Conservation (phyloP, 2,888 invertebrate genomes). For the Tiphia femorata region DNA sequence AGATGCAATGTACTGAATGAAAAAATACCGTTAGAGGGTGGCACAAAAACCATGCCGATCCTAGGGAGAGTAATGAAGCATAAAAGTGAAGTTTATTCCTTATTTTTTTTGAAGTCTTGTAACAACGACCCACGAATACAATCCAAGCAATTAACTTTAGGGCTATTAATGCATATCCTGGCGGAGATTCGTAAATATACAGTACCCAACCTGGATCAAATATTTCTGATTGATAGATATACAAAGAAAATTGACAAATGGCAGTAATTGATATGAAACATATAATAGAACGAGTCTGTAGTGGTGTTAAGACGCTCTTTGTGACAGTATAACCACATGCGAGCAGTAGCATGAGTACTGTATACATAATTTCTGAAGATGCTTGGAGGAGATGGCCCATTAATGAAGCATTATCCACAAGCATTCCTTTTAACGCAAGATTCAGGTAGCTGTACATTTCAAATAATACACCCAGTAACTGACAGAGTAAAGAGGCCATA, state of each 20-base stretch:
- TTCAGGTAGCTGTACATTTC: conserved; percentile 80
- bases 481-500: conserved; percentile 78
- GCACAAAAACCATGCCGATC: conserved; percentile 61
- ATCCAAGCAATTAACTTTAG: conserved; percentile 85
- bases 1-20: background rate
- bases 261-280: conserved; percentile 84
- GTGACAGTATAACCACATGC: conserved; percentile 94
- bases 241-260: conserved; percentile 80
- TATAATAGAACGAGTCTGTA: conserved; percentile 82
- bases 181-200: conserved; percentile 91
- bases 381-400: conserved; percentile 81
- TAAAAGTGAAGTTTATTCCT: conserved; percentile 56
- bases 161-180: conserved; percentile 85
- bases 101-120: conserved; percentile 60
- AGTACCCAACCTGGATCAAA: conserved; percentile 93
- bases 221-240: conserved; percentile 85
- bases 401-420: conserved; percentile 68
- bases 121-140: conserved; percentile 75
- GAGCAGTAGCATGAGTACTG: conserved; percentile 83
- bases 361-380: conserved; percentile 80
- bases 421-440: conserved; percentile 82
- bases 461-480: conserved; percentile 79
- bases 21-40: conserved; percentile 58
- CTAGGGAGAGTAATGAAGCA: conserved; percentile 55
- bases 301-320: conserved; percentile 80